Evolutionary conservation across 2,888 invertebrate genomes (phyloP).

Genomic region (Hermaeophaga mercurialis): DNA sequence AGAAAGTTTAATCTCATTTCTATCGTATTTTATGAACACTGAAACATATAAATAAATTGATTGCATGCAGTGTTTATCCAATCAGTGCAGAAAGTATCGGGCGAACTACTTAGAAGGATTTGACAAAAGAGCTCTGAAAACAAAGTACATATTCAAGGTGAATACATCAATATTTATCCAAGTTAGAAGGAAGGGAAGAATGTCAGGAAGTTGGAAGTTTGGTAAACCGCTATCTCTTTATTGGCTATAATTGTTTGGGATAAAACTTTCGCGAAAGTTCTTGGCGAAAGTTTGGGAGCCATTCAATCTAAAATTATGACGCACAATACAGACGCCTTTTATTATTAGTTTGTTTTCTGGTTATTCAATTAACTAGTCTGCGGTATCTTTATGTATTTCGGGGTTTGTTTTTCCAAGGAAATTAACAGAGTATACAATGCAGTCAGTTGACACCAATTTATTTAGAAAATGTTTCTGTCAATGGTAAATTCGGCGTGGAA

Average conservation of each 20-base stretch:
- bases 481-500: neutral
- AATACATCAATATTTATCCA: slow-evolving; percentile 32
- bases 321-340: slow-evolving; percentile 38
- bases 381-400: slow-evolving; percentile 20
- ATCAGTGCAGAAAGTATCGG: slow-evolving; percentile 7
- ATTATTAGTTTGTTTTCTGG: slow-evolving; percentile 35
- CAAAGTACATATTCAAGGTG: slow-evolving; percentile 22
- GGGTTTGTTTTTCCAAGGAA: slow-evolving; percentile 12
- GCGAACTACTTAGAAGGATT: slow-evolving; percentile 1
- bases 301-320: slow-evolving; percentile 43
- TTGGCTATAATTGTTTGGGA: slow-evolving; percentile 44
- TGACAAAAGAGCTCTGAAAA: slow-evolving; percentile 4
- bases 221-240: slow-evolving; percentile 40
- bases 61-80: too few relatives aligned
- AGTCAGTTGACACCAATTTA: slow-evolving; percentile 2
- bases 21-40: too few relatives aligned
- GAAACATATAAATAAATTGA: too few relatives aligned
- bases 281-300: slow-evolving; percentile 35
- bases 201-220: slow-evolving; percentile 38
- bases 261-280: slow-evolving; percentile 40
- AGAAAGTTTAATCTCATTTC: too few relatives aligned
- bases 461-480: neutral
- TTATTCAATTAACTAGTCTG: slow-evolving; percentile 37
- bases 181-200: slow-evolving; percentile 26
- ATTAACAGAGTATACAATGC: slow-evolving; percentile 1